Evolutionary conservation across 1,140 invertebrate species (phyloP).

Genomic region (Pantala flavescens): DNA sequence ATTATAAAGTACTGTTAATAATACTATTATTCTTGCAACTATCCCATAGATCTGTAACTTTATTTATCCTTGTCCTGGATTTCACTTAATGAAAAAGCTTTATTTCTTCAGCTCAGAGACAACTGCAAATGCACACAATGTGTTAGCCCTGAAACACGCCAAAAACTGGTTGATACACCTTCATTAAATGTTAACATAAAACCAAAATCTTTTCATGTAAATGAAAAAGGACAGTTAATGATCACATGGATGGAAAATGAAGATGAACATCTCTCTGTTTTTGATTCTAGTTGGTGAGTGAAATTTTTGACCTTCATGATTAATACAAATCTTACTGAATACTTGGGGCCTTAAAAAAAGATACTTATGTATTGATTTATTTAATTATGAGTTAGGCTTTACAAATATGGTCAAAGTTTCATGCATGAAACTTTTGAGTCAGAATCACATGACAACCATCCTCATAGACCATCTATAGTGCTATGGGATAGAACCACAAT

Average conservation of each 20-base stretch:
- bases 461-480: conserved; percentile 24
- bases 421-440: conserved; percentile 30
- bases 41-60: too few relatives aligned
- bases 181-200: conserved; percentile 28
- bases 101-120: conserved; percentile 29
- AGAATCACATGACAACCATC: conserved; percentile 22
- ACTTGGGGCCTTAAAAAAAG: too few relatives aligned
- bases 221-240: conserved; percentile 26
- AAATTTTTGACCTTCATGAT: background rate
- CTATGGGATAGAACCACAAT: conserved; percentile 31
- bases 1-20: too few relatives aligned
- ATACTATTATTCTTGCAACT: too few relatives aligned
- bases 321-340: too few relatives aligned
- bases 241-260: conserved; percentile 28
- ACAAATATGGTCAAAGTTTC: conserved; percentile 32
- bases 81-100: background rate
- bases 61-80: too few relatives aligned
- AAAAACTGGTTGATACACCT: conserved; percentile 32
- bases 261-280: conserved; percentile 26
- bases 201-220: conserved; percentile 28
- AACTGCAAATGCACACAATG: conserved; percentile 31
- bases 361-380: too few relatives aligned
- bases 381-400: conserved; percentile 26
- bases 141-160: conserved; percentile 30
- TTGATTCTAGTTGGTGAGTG: conserved; percentile 29